Evolutionary conservation across 2,797 vertebrate genomes (phyloP).

Genomic region (Lepilemur ruficaudatus): DNA sequence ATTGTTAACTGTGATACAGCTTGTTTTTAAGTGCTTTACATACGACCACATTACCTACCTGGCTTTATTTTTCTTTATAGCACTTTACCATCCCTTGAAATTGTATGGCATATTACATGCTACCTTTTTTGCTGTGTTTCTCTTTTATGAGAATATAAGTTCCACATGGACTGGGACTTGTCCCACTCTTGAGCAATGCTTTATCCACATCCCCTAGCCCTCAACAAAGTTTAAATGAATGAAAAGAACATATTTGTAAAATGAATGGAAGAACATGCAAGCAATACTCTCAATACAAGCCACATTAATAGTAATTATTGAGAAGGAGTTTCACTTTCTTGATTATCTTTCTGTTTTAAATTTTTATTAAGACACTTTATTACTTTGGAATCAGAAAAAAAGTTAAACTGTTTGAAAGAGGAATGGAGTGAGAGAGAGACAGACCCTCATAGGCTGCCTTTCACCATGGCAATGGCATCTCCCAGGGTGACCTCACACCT

Average conservation of each 20-base stretch:
- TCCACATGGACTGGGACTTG: background rate
- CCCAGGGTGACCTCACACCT: background rate
- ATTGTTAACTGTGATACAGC: background rate
- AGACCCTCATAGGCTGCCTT: background rate
- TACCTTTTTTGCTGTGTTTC: background rate
- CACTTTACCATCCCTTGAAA: background rate
- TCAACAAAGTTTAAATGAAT: background rate
- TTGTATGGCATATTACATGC: background rate
- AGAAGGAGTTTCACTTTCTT: background rate
- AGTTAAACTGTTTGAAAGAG: background rate
- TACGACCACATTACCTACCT: background rate
- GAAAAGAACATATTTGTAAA: background rate
- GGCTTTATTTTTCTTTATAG: slow-evolving; percentile 14
- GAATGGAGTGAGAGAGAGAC: background rate
- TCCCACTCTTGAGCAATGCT: background rate
- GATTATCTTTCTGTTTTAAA: background rate
- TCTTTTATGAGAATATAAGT: slow-evolving; percentile 16
- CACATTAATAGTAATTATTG: background rate
- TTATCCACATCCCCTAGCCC: background rate
- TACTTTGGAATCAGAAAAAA: slow-evolving; percentile 1
- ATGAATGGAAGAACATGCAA: slow-evolving; percentile 18
- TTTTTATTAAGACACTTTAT: background rate
- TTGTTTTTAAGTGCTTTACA: background rate
- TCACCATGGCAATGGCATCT: background rate
- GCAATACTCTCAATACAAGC: background rate